phyloP scores from a whole-genome alignment of 2,888 invertebrate genomes.

The Ochropacha duplaris region DNA sequence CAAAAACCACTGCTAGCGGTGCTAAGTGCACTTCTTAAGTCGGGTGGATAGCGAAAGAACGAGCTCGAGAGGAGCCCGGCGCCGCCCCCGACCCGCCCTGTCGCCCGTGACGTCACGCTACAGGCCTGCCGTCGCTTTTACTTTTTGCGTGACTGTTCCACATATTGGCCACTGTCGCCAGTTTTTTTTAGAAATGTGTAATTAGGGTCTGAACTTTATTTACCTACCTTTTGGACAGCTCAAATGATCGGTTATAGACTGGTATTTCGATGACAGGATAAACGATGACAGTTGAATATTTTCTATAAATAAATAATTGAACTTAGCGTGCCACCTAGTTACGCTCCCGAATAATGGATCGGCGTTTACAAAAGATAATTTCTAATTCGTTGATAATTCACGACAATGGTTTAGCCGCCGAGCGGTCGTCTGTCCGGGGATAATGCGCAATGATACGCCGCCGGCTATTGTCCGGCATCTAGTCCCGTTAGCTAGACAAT shows the following conservation, averaged over 20 bases:
- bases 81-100: slow-evolving; percentile 78
- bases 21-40: slow-evolving; percentile 63
- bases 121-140: slow-evolving; percentile 62
- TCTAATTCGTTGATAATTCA: slow-evolving; percentile 78
- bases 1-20: slow-evolving; percentile 71
- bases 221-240: slow-evolving; percentile 51
- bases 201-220: slow-evolving; percentile 71
- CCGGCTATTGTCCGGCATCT: slow-evolving; percentile 52
- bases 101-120: slow-evolving; percentile 76
- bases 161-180: slow-evolving; percentile 79
- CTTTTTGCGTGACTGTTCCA: slow-evolving; percentile 74
- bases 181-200: slow-evolving; percentile 69
- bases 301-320: slow-evolving; percentile 40
- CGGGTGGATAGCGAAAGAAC: slow-evolving; percentile 45
- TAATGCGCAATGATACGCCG: slow-evolving; percentile 79
- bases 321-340: slow-evolving; percentile 73
- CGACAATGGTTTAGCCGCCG: slow-evolving; percentile 62
- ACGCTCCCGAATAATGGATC: slow-evolving; percentile 64
- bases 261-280: slow-evolving; percentile 46
- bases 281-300: slow-evolving; percentile 25
- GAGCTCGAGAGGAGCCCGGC: slow-evolving; percentile 54
- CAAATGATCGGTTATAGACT: slow-evolving; percentile 46
- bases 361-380: slow-evolving; percentile 60
- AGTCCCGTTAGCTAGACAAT: slow-evolving; percentile 75
- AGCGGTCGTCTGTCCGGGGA: slow-evolving; percentile 59